Evolutionary conservation across 2,797 vertebrate genomes (phyloP).

Genomic region (Micrastur ruficollis): DNA sequence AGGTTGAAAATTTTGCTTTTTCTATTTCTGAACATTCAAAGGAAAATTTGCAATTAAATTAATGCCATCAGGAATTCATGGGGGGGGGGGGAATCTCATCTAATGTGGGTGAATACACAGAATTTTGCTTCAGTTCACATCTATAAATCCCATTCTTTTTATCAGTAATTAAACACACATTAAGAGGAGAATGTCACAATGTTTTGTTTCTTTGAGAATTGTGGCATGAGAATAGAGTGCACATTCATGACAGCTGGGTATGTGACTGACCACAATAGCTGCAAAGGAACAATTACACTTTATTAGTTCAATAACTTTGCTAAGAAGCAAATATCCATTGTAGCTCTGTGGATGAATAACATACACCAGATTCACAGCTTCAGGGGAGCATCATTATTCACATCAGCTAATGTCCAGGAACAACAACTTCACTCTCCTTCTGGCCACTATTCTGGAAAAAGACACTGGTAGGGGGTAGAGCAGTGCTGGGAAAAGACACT

Average conservation of each 20-base stretch:
- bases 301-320: conserved; percentile 70
- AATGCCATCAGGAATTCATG: conserved; percentile 3
- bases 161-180: conserved; percentile 70
- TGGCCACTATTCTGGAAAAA: neutral
- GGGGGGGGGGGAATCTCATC: neutral
- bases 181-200: conserved; percentile 55
- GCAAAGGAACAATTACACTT: conserved; percentile 67
- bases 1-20: neutral
- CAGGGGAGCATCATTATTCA: neutral
- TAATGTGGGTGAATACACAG: conserved; percentile 30
- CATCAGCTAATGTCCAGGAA: neutral
- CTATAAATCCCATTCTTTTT: conserved; percentile 61
- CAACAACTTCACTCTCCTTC: neutral
- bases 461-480: neutral
- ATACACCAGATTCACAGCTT: neutral
- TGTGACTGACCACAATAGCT: conserved; percentile 66
- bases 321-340: conserved; percentile 42
- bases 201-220: conserved; percentile 68
- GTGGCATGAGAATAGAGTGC: conserved; percentile 67
- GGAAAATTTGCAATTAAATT: conserved; percentile 17
- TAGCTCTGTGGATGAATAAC: neutral
- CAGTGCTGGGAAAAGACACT: neutral
- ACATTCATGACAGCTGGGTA: conserved; percentile 51
- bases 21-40: neutral
- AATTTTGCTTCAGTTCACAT: conserved; percentile 50